Conservation (phyloP, 2,888 invertebrate genomes). For the Drymonia ruficornis region DNA sequence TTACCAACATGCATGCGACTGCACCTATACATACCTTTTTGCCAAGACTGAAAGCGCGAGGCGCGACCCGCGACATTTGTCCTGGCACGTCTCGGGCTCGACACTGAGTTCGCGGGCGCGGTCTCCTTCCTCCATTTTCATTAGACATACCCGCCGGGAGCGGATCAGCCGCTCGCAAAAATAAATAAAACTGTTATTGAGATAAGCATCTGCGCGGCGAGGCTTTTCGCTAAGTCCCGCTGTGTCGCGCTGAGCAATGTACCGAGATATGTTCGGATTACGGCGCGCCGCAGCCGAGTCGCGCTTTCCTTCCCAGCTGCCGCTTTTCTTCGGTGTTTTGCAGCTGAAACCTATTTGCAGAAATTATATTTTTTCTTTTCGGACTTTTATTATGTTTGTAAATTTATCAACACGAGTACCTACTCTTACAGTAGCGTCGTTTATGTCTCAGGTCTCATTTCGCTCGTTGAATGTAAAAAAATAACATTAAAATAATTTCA, state of each 20-base stretch:
- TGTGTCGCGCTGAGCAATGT: conserved; percentile 82
- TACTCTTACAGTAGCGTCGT: conserved; percentile 18
- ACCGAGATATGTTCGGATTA: conserved; percentile 83
- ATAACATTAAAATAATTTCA: conserved; percentile 19
- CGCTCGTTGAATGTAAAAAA: conserved; percentile 28
- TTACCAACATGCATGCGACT: too few species aligned
- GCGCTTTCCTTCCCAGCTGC: conserved; percentile 63
- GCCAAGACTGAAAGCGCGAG: background rate
- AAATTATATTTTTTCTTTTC: conserved; percentile 35
- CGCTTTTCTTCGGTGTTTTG: conserved; percentile 72
- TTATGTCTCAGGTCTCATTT: conserved; percentile 26
- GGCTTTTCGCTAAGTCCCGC: conserved; percentile 82
- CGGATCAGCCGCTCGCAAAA: conserved; percentile 80
- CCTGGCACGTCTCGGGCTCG: conserved; percentile 31
- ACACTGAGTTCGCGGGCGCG: conserved; percentile 44
- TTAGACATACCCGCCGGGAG: conserved; percentile 75
- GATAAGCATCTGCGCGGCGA: conserved; percentile 82
- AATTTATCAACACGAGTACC: conserved; percentile 9
- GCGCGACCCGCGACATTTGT: conserved; percentile 35
- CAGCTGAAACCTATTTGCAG: conserved; percentile 70
- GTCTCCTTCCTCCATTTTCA: conserved; percentile 75
- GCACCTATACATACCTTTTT: too few species aligned
- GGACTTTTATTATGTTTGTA: conserved; percentile 19
- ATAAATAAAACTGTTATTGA: conserved; percentile 85
- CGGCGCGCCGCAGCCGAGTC: conserved; percentile 58